These are phyloP conservation scores for Drosophila pectinifera DNA, from an alignment of 1,140 invertebrate genomes.

Conservation along the genomic window DNA sequence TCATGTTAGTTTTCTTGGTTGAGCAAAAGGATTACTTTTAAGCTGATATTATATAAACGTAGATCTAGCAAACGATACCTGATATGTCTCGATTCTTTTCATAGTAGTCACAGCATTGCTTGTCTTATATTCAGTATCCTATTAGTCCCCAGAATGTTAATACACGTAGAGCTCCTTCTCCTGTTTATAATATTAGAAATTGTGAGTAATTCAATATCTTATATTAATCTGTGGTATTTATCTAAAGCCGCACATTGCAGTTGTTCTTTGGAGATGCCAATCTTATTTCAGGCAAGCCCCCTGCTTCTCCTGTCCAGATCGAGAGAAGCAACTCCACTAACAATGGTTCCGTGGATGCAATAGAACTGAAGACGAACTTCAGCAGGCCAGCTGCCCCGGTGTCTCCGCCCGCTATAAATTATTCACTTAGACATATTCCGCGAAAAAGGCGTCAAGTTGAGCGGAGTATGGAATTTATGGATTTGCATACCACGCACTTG, in stretches of 20 bases:
- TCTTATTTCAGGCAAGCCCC: not conserved
- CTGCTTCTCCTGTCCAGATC: not conserved
- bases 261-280: not conserved
- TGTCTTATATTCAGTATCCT: not conserved
- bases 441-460: not conserved
- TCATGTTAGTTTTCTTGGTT: not conserved
- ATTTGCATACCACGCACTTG: not conserved
- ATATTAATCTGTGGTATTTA: no score
- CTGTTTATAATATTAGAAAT: not conserved
- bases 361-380: not conserved
- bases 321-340: not conserved
- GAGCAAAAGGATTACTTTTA: no score
- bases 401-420: not conserved
- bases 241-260: no score
- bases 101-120: no score
- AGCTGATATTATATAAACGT: no score
- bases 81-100: no score
- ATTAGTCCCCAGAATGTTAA: not conserved
- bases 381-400: not conserved
- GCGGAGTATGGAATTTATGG: fast-evolving
- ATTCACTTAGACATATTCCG: not conserved
- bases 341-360: not conserved
- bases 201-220: slow-evolving; percentile 6
- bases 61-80: no score
- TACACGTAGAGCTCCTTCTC: not conserved